Percentiles rank a stretch among this genome's conserved stretches.
phyloP scores from a whole-genome alignment of 2,888 invertebrate species.

The Pyrochroa serraticornis region DNA sequence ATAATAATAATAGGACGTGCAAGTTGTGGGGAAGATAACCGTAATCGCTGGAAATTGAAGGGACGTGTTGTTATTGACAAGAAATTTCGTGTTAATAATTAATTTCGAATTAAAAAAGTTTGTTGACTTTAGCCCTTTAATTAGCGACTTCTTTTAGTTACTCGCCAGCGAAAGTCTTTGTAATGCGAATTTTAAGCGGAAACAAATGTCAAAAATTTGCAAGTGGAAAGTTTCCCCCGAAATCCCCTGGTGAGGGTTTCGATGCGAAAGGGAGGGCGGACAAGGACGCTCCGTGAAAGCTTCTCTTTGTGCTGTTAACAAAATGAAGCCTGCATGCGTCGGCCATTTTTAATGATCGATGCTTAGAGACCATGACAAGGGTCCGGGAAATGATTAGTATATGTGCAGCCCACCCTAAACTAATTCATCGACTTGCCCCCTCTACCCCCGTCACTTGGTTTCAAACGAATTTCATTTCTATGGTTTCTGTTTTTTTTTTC shows the following conservation, averaged over 20 bases:
- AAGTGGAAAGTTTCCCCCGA: background rate
- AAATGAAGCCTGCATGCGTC: slow-evolving; percentile 38
- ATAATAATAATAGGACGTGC: too few relatives aligned
- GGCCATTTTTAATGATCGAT: slow-evolving; percentile 32
- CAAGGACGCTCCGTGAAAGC: background rate
- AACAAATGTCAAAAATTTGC: background rate
- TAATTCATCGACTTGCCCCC: slow-evolving; percentile 23
- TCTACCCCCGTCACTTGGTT: background rate
- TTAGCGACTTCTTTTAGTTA: too few relatives aligned
- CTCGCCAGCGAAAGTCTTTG: too few relatives aligned
- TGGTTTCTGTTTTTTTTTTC: slow-evolving; percentile 36
- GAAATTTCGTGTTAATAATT: too few relatives aligned
- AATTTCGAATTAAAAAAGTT: too few relatives aligned
- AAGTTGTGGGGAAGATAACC: too few relatives aligned
- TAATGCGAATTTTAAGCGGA: background rate
- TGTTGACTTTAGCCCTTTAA: too few relatives aligned
- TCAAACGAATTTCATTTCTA: slow-evolving; percentile 28
- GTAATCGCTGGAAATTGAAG: too few relatives aligned
- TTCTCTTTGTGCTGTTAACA: slow-evolving; percentile 37
- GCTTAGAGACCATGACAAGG: slow-evolving; percentile 28
- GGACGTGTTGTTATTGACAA: background rate
- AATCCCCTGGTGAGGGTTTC: slow-evolving; percentile 4
- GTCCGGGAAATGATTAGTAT: slow-evolving; percentile 51
- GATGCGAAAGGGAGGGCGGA: background rate
- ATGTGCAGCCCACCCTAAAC: slow-evolving; percentile 34